phyloP scores from a whole-genome alignment of 2,888 invertebrate species.

The Cremastobaeus sp. region DNA sequence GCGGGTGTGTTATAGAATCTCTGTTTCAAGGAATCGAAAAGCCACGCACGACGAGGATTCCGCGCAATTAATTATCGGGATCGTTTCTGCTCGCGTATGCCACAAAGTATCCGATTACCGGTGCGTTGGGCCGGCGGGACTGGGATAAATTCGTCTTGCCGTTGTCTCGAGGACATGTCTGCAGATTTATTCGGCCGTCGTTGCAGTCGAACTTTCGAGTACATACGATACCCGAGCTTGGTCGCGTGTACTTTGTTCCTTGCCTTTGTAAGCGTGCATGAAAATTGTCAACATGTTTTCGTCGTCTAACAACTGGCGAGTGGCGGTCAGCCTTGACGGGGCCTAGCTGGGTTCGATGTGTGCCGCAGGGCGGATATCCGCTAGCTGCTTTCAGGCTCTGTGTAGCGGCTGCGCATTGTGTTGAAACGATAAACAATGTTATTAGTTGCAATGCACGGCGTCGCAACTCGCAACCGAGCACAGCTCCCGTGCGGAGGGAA shows the following conservation, averaged over 20 bases:
- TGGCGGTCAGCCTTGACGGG: neutral
- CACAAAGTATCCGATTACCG: slow-evolving; percentile 72
- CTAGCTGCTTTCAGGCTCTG: too few species aligned
- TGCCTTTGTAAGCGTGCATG: slow-evolving; percentile 44
- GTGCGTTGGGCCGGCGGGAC: slow-evolving; percentile 60
- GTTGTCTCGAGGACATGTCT: slow-evolving; percentile 56
- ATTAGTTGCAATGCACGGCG: too few species aligned
- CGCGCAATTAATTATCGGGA: slow-evolving; percentile 71
- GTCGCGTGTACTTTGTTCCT: slow-evolving; percentile 50
- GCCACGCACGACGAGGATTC: slow-evolving; percentile 64
- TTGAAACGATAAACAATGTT: too few species aligned
- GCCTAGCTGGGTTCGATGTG: neutral
- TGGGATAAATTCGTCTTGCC: slow-evolving; percentile 70
- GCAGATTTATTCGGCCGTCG: slow-evolving; percentile 63
- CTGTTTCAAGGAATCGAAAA: slow-evolving; percentile 57
- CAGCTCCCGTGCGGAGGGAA: too few species aligned
- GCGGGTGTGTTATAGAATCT: slow-evolving; percentile 52
- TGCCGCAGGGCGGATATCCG: too few species aligned
- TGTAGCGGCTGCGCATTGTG: too few species aligned
- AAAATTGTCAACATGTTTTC: slow-evolving; percentile 35
- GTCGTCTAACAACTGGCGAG: slow-evolving; percentile 5
- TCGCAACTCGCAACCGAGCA: too few species aligned
- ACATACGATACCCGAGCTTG: slow-evolving; percentile 57
- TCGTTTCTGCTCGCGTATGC: slow-evolving; percentile 62
- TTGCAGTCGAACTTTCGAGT: slow-evolving; percentile 46